Evolutionary conservation across 2,113 vertebrate species (phyloP), one percentile per base, ranked within the genome.

Genomic region (Thamnophis sirtalis): DNA sequence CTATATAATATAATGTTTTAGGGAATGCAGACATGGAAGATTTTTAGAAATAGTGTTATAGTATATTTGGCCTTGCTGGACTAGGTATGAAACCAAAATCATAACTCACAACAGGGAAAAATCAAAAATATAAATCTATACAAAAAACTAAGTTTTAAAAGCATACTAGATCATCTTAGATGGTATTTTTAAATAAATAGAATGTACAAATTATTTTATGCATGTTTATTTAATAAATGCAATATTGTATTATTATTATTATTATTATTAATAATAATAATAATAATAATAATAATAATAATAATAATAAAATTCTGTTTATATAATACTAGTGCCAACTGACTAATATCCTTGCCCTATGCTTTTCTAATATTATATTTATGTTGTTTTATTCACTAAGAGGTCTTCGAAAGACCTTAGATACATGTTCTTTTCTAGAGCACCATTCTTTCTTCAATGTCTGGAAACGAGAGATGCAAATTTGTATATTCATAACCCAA

Each of bases 401-500:
- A 13, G 24, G 28, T 28, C 22, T 51, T 73, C 9, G 0, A 2
- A 13, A 43, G 93, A 50, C 93, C 84, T 80, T 58, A 0, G 43
- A 50, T 48, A 89, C 9, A 93, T 94, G 24, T 28, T 87, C 28
- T 19, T 87, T 53, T 26, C 38, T 89, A 92, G 90, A 4, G 87
- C 85, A 90, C 5, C 84, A 26, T 24, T 48, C 3, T 84, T n/a
- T 11, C 84, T 87, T 84, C 10, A 2, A 51, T 24, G 91, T 86
- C 60, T 38, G 92, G 94, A 93, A 95, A 84, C 84, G 86, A 90
- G 87, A 93, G 84, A 89, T 58, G 84, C n/a, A 91, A 38, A n/a
- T 51, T 15, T 88, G 89, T 24, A 93, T 92, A 94, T 87, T 94
- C 93, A 92, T 85, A 89, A 90, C 89, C 86, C 33, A 89, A 92